Evolutionary conservation across 2,888 invertebrate species (phyloP).

Genomic region (Lamproptera curius): DNA sequence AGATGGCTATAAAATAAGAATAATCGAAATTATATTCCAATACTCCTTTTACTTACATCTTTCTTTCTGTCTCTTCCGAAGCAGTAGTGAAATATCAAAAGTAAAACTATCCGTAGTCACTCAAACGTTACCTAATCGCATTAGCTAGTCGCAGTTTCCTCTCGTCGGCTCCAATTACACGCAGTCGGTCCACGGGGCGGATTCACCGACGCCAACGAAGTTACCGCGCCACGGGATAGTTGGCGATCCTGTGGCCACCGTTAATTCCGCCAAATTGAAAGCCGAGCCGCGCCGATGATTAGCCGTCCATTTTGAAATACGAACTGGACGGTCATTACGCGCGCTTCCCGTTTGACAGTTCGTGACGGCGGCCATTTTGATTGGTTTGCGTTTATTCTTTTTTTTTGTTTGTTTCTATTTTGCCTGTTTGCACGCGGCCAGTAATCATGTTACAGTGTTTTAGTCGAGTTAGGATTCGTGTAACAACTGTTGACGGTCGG

Average conservation of each 20-base stretch:
- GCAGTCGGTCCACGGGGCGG: too few relatives aligned
- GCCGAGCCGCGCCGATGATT: conserved; percentile 40
- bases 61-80: too few relatives aligned
- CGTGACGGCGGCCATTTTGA: neutral
- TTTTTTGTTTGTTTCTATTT: neutral
- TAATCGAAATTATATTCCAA: too few relatives aligned
- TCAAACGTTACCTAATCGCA: too few relatives aligned
- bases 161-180: too few relatives aligned
- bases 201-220: conserved; percentile 22
- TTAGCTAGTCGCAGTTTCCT: too few relatives aligned
- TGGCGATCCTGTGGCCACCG: conserved; percentile 36
- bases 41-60: too few relatives aligned
- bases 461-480: conserved; percentile 7
- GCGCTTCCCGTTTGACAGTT: conserved; percentile 4
- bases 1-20: too few relatives aligned
- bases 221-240: conserved; percentile 26
- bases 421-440: neutral
- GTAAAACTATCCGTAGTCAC: too few relatives aligned
- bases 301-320: conserved; percentile 30
- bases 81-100: too few relatives aligned
- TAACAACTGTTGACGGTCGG: neutral
- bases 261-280: conserved; percentile 63
- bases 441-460: conserved; percentile 5
- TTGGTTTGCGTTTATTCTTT: too few relatives aligned
- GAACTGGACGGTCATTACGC: conserved; percentile 10